Evolutionary conservation across 2,797 vertebrate species (phyloP), one percentile per base, ranked within the genome.

Genomic region (Tadarida brasiliensis): DNA sequence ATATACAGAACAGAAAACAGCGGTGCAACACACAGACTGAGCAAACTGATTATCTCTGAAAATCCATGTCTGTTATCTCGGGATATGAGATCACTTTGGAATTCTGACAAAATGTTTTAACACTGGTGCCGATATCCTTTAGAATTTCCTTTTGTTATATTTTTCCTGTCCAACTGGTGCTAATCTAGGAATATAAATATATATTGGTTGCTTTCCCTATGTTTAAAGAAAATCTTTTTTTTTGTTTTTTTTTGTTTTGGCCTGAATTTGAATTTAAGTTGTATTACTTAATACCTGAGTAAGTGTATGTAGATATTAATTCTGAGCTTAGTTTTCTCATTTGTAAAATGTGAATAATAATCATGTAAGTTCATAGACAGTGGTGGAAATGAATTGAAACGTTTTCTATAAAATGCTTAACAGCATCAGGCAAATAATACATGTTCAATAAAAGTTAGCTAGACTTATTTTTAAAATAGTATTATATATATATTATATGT

Each of bases 181-280:
- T 84, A 68, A 92, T 5, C 7, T 6, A 19, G 26, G 22, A 39
- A 7, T 87, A 9, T 47, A 88, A 51, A 30, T 26, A 76, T 16
- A 59, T n/a, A 35, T n/a, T 90, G 5, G 1, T 30, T 84, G 2
- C 1, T 61, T 56, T 67, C 11, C 65, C 9, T 49, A 1, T 81
- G 22, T 88, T 91, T 70, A 47, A 73, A n/a, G 8, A 90, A 81
- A 73, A 5, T 7, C 7, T 76, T 8, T 35, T 87, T 26, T 91
- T 88, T 44, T 44, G 39, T 44, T 44, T 44, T 44, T 7, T 44
- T 44, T 44, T 44, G 39, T 4, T 44, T 44, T 44, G 39, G 56
- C 2, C 57, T 81, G 39, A 94, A 76, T 93, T 94, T 90, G 26
- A 91, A 71, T 44, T 14, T 68, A 84, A 76, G 3, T 85, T 78